Base-by-base conservation (phyloP, 1,140 invertebrate species). In the Delia radicum region DNA sequence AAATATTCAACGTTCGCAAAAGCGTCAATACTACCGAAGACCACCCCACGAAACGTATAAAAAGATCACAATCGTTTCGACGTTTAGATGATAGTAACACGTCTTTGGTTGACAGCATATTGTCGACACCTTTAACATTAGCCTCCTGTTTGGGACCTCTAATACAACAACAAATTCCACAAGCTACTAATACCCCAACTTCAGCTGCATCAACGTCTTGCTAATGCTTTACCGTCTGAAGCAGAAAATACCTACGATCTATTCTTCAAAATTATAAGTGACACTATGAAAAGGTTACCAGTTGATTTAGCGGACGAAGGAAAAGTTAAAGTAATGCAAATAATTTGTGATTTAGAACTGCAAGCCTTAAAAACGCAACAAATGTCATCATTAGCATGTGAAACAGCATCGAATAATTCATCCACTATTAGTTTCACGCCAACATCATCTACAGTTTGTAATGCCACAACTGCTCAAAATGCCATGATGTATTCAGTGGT, bases 311-410 rank as follows among this genome's bases (percentile, higher is more conserved):
- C 79, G 2, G 81, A 83, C 24, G 83, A 85, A 27, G 83, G 81
- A 3, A 83, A 85, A 48, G 63, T 80, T 0, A 82, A 82, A 24
- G 82, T 85, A 5, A 85, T 85, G 83, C 81, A 85, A 74, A 77
- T 81, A 0, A 81, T 85, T 0, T 81, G 78, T 33, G 81, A 82
- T 15, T 29, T 85, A 13, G 83, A 85, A 46, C 37, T 85, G 24
- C 77, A 80, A 3, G 77, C 77, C 26, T 74, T 82, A 67, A 78
- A 79, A n/a, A 76, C 82, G 28, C 37, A 61, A 48, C 42, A 73
- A 13, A 42, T 1, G n/a, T n/a, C 37, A 42, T n/a, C 3, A 21
- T 6, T 21, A 7, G 15, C 18, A 0, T 15, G 3, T n/a, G 63
- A 29, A 10, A 33, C 18, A 21, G 13, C 28, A 7, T 31, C 29